These are phyloP conservation scores for Chrysopilus asiliformis DNA, from an alignment of 2,888 invertebrate species.

Conservation along the genomic window DNA sequence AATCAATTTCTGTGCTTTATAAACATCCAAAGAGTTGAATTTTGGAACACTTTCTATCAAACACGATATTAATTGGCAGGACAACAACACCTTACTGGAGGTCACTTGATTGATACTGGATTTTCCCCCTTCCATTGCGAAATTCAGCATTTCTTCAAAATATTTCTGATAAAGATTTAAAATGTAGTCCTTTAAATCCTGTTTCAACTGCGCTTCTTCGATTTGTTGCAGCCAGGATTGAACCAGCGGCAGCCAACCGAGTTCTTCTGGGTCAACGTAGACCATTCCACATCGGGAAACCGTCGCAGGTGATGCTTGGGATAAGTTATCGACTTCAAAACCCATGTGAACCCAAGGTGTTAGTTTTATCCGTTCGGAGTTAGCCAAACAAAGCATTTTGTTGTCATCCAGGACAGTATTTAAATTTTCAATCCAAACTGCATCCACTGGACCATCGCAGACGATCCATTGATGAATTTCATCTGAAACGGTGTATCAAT, in stretches of 20 bases:
- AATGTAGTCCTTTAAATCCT: slow-evolving; percentile 49
- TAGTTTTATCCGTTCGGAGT: slow-evolving; percentile 80
- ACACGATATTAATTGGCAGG: slow-evolving; percentile 60
- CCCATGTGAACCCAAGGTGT: slow-evolving; percentile 82
- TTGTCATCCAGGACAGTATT: slow-evolving; percentile 88
- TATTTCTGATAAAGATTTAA: slow-evolving; percentile 50
- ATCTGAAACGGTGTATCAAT: slow-evolving; percentile 32
- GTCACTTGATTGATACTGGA: slow-evolving; percentile 72
- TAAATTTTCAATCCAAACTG: slow-evolving; percentile 90
- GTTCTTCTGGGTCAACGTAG: slow-evolving; percentile 71
- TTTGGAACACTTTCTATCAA: slow-evolving; percentile 49
- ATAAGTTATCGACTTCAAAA: slow-evolving; percentile 72
- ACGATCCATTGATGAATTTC: slow-evolving; percentile 82
- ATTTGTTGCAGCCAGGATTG: slow-evolving; percentile 58
- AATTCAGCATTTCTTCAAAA: slow-evolving; percentile 51
- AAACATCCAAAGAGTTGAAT: slow-evolving; percentile 32
- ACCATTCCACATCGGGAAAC: slow-evolving; percentile 80
- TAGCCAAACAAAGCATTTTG: slow-evolving; percentile 83
- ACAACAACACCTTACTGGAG: slow-evolving; percentile 63
- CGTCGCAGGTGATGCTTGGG: slow-evolving; percentile 85
- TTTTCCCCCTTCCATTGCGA: slow-evolving; percentile 53
- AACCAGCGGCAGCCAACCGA: slow-evolving; percentile 69
- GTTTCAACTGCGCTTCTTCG: slow-evolving; percentile 38
- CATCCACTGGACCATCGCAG: slow-evolving; percentile 85
- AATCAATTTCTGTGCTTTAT: slow-evolving; percentile 50